Evolutionary conservation across 92 coral and sea anemone species (phyloP).

Genomic region (Epizoanthus illoricatus): DNA sequence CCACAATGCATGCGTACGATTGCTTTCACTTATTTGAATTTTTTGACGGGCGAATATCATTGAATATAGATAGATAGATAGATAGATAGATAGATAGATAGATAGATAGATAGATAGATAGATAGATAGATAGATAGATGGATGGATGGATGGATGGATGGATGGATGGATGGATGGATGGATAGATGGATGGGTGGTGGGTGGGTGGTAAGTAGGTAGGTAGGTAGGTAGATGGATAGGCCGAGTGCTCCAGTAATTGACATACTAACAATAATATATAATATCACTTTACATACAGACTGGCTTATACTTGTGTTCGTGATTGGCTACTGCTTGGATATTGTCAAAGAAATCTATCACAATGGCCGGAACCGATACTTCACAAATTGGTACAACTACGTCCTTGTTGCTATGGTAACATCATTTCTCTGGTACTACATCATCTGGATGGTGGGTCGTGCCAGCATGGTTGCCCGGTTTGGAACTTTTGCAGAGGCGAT

Average conservation of each 20-base stretch:
- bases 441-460: slow-evolving; percentile 22
- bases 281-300: slow-evolving; percentile 13
- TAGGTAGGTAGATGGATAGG: too few species aligned
- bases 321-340: slow-evolving; percentile 8
- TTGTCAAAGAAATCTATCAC: slow-evolving; percentile 35
- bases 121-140: too few species aligned
- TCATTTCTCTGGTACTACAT: slow-evolving; percentile 13
- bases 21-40: too few species aligned
- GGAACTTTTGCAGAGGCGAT: not conserved
- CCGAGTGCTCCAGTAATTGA: not conserved
- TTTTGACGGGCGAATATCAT: too few species aligned
- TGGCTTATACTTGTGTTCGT: slow-evolving; percentile 1
- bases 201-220: too few species aligned
- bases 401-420: slow-evolving; percentile 24
- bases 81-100: too few species aligned
- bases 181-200: too few species aligned
- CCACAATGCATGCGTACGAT: too few species aligned
- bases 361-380: not conserved
- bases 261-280: not conserved
- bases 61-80: too few species aligned
- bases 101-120: too few species aligned
- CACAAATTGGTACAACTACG: not conserved
- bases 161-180: too few species aligned
- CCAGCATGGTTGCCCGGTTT: not conserved
- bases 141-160: too few species aligned